A percentile compares a stretch with the other conserved stretches of the same genome.
Conservation (phyloP, 2,797 vertebrate genomes). For the Stomatorhinus walkeri region DNA sequence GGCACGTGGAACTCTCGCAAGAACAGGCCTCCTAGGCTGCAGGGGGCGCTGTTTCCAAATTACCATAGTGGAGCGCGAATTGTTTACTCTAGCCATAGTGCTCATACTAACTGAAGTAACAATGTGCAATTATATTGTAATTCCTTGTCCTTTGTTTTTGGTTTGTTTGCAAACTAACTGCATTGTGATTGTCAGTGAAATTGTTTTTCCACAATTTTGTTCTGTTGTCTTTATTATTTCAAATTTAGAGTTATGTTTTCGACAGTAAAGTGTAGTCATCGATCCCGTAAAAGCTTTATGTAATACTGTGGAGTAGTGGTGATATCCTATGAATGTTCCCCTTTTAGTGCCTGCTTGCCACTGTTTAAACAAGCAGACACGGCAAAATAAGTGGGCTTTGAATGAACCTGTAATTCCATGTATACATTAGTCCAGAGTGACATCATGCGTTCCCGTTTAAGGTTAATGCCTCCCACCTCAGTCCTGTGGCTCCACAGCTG, state of each 20-base stretch:
- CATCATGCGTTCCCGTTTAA: not conserved
- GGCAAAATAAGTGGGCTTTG: not conserved
- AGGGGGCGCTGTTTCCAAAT: conserved; percentile 52
- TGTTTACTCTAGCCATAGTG: conserved; percentile 48
- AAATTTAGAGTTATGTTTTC: conserved; percentile 38
- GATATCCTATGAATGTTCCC: not conserved
- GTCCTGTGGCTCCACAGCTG: not conserved
- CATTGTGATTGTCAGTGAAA: conserved; percentile 55
- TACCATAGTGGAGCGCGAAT: conserved; percentile 43
- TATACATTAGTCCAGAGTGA: not conserved
- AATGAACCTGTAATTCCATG: not conserved
- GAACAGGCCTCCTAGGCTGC: conserved; percentile 71
- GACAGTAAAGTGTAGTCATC: not conserved
- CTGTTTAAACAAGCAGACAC: not conserved
- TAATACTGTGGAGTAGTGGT: not conserved
- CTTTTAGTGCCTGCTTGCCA: not conserved
- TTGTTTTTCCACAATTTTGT: conserved; percentile 53
- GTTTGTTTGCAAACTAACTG: conserved; percentile 49
- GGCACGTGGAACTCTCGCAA: conserved; percentile 60
- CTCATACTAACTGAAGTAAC: conserved; percentile 43
- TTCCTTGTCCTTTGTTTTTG: conserved; percentile 42
- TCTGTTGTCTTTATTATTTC: conserved; percentile 47
- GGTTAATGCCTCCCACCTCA: not conserved
- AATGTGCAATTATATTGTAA: conserved; percentile 26
- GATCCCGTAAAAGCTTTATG: not conserved